phyloP scores from a whole-genome alignment of 2,113 vertebrate genomes.

The Rhabdornis inornatus region DNA sequence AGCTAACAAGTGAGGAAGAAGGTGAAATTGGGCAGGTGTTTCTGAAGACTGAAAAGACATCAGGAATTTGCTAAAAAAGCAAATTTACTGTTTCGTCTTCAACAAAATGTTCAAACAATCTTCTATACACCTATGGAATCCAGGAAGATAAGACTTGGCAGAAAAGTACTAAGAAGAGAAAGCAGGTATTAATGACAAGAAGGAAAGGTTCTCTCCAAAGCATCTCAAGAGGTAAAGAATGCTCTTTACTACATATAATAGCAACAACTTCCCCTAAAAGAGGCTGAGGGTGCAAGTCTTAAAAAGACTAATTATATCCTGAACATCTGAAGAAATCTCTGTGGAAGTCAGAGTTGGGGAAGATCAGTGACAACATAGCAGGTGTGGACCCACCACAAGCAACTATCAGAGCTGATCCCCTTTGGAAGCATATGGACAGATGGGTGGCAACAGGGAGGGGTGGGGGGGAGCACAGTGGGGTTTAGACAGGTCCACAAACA shows the following conservation, averaged over 20 bases:
- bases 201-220: background rate
- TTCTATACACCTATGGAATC: background rate
- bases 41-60: background rate
- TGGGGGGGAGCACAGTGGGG: background rate
- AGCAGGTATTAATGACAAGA: background rate
- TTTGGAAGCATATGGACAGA: background rate
- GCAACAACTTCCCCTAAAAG: background rate
- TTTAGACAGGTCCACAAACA: background rate
- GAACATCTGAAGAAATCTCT: background rate
- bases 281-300: background rate
- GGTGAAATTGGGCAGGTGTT: background rate
- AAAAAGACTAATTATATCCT: background rate
- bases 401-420: background rate
- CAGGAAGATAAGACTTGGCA: background rate
- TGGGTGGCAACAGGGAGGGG: background rate
- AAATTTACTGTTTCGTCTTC: background rate
- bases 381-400: fast-evolving
- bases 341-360: background rate
- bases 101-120: background rate
- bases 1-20: background rate
- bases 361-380: background rate
- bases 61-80: background rate
- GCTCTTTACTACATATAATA: background rate
- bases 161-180: background rate
- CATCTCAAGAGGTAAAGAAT: background rate